These are phyloP conservation scores for Pollicipes pollicipes DNA, from an alignment of 1,140 invertebrate genomes.

Conservation along the genomic window DNA sequence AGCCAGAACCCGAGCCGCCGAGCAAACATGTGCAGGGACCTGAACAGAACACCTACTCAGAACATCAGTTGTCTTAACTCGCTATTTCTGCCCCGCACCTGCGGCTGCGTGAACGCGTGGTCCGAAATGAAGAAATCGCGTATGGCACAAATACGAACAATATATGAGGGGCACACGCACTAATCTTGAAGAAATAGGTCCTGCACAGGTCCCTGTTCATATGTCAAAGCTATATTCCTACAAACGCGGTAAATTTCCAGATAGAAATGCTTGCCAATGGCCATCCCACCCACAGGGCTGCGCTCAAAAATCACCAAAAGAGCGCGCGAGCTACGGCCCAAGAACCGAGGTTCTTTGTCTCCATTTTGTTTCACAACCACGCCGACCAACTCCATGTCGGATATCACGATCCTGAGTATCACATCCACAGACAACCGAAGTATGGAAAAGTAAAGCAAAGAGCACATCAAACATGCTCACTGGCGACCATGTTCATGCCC, in stretches of 20 bases:
- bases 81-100: no score
- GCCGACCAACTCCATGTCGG: not conserved
- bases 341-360: not conserved
- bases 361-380: constrained; percentile 1
- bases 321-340: not conserved
- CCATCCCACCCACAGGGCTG: not conserved
- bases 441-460: not conserved
- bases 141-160: no score
- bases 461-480: not conserved
- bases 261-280: not conserved
- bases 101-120: no score
- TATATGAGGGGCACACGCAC: no score
- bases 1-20: no score
- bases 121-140: no score
- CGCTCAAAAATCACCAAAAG: not conserved
- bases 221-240: not conserved
- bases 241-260: not conserved
- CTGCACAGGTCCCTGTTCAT: not conserved
- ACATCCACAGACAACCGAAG: not conserved
- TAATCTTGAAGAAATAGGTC: not conserved
- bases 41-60: no score
- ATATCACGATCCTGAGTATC: not conserved
- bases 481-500: not conserved
- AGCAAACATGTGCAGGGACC: no score
- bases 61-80: no score